These are phyloP conservation scores for Naso thynnoides DNA, from an alignment of 2,797 vertebrate genomes.

Conservation along the genomic window DNA sequence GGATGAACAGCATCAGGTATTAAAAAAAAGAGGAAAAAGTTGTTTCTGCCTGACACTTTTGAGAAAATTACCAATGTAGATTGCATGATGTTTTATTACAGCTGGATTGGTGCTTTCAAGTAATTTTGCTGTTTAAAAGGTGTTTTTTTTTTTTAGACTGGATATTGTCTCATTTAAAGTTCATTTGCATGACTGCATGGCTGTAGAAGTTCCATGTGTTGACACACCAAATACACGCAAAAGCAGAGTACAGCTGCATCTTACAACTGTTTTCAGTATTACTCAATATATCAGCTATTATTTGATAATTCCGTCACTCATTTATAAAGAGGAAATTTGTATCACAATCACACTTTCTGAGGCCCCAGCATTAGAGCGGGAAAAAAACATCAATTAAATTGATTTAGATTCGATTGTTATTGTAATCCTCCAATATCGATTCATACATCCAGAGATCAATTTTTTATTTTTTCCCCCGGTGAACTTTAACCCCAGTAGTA, in stretches of 20 bases:
- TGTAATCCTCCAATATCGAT: too few relatives aligned
- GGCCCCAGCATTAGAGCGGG: too few relatives aligned
- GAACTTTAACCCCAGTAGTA: too few relatives aligned
- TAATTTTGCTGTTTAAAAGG: neutral
- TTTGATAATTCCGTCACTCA: neutral
- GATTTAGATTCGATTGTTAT: too few relatives aligned
- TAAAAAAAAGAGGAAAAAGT: slow-evolving; percentile 9
- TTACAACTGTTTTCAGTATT: neutral
- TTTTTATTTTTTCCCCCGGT: too few relatives aligned
- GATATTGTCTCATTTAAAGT: slow-evolving; percentile 1
- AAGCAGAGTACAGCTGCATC: neutral
- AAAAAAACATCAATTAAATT: too few relatives aligned
- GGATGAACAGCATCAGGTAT: slow-evolving; percentile 15
- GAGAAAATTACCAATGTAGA: neutral
- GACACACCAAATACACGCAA: neutral
- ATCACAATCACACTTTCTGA: too few relatives aligned
- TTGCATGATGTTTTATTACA: neutral
- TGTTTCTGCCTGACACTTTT: slow-evolving; percentile 16
- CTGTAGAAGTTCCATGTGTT: neutral
- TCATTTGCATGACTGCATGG: neutral
- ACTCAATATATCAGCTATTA: neutral
- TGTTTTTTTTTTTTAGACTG: slow-evolving; percentile 1
- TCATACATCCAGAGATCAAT: too few relatives aligned
- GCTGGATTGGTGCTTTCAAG: neutral
- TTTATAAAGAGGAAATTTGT: neutral